phyloP scores from a whole-genome alignment of 2,888 invertebrate genomes.

The Seira ritae region DNA sequence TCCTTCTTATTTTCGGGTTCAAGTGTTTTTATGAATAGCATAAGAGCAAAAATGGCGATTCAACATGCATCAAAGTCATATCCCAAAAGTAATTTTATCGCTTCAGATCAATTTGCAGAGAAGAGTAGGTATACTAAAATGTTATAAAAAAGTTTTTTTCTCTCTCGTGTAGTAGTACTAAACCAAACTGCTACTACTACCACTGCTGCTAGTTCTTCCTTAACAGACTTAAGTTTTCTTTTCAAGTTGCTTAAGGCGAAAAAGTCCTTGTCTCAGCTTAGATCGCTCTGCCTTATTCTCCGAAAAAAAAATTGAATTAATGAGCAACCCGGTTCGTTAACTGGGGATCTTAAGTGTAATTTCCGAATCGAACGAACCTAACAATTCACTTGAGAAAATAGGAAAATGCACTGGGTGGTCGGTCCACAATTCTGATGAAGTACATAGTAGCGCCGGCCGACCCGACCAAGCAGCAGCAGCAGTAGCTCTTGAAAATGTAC shows the following conservation, averaged over 20 bases:
- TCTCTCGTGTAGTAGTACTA: too few species aligned
- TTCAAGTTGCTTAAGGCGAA: neutral
- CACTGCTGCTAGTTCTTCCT: too few species aligned
- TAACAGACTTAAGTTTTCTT: too few species aligned
- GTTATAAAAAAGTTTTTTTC: neutral
- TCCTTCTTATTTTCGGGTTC: neutral
- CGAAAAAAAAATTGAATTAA: slow-evolving; percentile 53
- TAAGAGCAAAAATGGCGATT: neutral
- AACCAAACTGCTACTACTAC: too few species aligned
- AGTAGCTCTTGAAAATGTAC: neutral
- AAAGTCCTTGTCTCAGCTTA: neutral
- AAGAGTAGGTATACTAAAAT: too few species aligned
- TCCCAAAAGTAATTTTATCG: neutral
- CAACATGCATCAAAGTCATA: neutral
- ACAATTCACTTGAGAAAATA: neutral
- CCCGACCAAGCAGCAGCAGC: too few species aligned
- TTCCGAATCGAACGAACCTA: slow-evolving; percentile 17
- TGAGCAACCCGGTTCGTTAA: slow-evolving; percentile 49
- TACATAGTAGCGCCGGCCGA: too few species aligned
- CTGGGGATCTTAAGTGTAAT: slow-evolving; percentile 39
- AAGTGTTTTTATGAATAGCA: neutral
- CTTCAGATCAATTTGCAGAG: neutral
- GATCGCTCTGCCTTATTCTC: too few species aligned
- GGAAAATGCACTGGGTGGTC: neutral
- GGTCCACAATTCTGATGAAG: neutral